These are phyloP conservation scores for Diglossa cyanea DNA, from an alignment of 2,797 vertebrate genomes.

Conservation along the genomic window DNA sequence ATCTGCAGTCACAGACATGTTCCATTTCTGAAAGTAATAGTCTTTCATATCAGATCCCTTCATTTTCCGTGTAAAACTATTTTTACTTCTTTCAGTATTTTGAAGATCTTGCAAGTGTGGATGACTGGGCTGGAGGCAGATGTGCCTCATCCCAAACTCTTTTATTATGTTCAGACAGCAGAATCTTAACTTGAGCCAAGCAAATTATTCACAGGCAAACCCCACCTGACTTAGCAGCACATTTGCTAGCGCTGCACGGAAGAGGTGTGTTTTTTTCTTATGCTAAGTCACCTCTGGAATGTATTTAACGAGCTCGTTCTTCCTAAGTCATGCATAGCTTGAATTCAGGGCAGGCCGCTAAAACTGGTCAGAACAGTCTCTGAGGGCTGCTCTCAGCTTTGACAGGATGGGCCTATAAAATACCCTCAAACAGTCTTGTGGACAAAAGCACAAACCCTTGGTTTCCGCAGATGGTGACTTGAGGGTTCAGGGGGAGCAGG, in stretches of 20 bases:
- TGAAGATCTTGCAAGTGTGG: not conserved
- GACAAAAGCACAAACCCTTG: not conserved
- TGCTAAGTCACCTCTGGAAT: not conserved
- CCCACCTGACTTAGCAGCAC: not conserved
- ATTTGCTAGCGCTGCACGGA: not conserved
- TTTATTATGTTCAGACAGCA: not conserved
- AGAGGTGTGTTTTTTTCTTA: not conserved
- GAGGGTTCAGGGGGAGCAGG: not conserved
- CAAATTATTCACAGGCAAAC: not conserved
- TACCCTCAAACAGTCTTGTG: not conserved
- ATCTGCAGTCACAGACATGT: not conserved
- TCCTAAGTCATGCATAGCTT: not conserved
- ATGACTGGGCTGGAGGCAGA: not conserved
- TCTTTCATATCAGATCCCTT: not conserved
- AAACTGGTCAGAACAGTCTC: not conserved
- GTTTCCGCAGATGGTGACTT: not conserved
- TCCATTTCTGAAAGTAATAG: not conserved
- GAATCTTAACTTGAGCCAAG: not conserved
- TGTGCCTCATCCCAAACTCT: not conserved
- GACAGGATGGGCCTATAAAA: not conserved
- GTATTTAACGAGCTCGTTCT: slow-evolving; percentile 22
- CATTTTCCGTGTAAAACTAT: not conserved
- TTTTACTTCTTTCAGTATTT: not conserved
- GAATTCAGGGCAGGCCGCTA: not conserved
- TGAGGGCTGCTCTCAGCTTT: not conserved